Evolutionary conservation across 2,113 vertebrate genomes (phyloP).

Genomic region (Vulpes ferrilata): DNA sequence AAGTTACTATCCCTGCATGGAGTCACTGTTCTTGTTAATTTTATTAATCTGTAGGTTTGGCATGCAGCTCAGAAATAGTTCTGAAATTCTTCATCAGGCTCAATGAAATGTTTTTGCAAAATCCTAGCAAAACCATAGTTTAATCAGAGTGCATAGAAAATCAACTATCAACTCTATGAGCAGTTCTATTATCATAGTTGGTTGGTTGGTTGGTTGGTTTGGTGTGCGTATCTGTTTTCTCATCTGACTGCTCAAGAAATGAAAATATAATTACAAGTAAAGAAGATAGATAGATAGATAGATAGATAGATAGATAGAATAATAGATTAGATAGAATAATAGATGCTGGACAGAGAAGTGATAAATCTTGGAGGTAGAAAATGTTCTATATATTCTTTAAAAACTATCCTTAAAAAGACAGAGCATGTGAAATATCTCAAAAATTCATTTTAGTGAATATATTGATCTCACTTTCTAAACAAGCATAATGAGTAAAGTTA

Average conservation of each 20-base stretch:
- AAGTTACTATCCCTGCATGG: neutral
- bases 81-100: constrained; percentile 55
- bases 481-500: neutral
- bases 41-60: constrained; percentile 57
- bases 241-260: constrained; percentile 49
- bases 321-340: neutral
- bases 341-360: neutral
- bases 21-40: constrained; percentile 66
- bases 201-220: neutral
- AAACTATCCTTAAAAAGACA: constrained; percentile 27
- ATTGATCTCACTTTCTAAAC: constrained; percentile 17
- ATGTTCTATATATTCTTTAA: neutral
- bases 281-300: neutral
- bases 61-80: constrained; percentile 59
- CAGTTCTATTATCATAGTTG: constrained; percentile 20
- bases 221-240: neutral
- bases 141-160: constrained; percentile 45
- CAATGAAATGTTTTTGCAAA: constrained; percentile 57
- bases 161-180: neutral
- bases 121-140: constrained; percentile 18
- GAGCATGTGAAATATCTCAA: neutral
- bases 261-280: constrained; percentile 35
- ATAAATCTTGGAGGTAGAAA: neutral
- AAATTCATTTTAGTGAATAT: neutral
- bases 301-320: neutral